Evolutionary conservation across 2,888 invertebrate genomes (phyloP), one percentile per base, ranked within the genome.

Genomic region (Aromia moschata): DNA sequence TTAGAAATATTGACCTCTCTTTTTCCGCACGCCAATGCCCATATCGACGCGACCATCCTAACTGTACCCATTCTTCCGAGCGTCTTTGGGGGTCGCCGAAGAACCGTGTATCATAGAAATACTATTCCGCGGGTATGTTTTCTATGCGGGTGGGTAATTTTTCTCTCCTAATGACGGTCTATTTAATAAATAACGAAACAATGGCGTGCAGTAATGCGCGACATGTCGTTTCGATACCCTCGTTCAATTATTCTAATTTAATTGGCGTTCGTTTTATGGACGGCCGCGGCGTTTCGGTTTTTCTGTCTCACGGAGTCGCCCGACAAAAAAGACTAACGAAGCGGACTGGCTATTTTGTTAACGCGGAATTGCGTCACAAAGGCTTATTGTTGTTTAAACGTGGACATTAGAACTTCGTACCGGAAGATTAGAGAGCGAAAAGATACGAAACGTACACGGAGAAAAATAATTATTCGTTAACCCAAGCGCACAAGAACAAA

Each of bases 231-330:
- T 20, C 30, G 45, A 12, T 31, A 31, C n/a, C 16, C 45, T 31
- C 16, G 45, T 25, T 10, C 45, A 45, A 45, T 30, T 45, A 45
- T 31, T 45, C 25, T 45, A 45, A 45, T 45, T 45, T 45, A 45
- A 45, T 45, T 45, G 45, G 25, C 45, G 16, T 45, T 33, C 25
- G 31, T 30, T 45, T 16, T 31, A 45, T 31, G 16, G 45, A 11
- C 18, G n/a, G 15, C 44, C n/a, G n/a, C n/a, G 18, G 5, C n/a
- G 3, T 9, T 41, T 41, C 18, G 18, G 17, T 17, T 25, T 16
- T 43, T 43, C 11, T 43, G 43, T 14, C 43, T 43, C 43, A 43
- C 12, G 43, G 14, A 43, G 4, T n/a, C n/a, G n/a, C 5, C 25
- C 11, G 17, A 15, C 40, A 18, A 40, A n/a, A 40, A 43, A 20